Evolutionary conservation across 2,797 vertebrate genomes (phyloP).

Genomic region (Trachops cirrhosus): DNA sequence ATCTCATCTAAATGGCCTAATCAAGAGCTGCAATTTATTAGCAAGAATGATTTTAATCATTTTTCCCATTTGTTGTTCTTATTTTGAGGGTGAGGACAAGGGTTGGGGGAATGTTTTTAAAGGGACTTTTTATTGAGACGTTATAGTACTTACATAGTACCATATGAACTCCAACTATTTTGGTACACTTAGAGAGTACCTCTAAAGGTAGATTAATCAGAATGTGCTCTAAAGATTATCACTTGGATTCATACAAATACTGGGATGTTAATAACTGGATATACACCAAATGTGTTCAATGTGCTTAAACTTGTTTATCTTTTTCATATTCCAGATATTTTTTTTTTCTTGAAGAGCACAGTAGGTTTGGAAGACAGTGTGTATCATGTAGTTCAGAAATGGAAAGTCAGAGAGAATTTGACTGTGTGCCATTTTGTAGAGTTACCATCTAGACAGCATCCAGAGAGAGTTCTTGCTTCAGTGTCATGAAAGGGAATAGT

Average conservation of each 20-base stretch:
- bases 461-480: background rate
- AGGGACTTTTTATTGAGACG: slow-evolving; percentile 78
- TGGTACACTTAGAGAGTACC: slow-evolving; percentile 76
- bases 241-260: slow-evolving; percentile 71
- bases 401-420: slow-evolving; percentile 28
- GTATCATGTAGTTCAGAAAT: slow-evolving; percentile 56
- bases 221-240: slow-evolving; percentile 81
- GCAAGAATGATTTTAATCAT: slow-evolving; percentile 76
- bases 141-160: slow-evolving; percentile 79
- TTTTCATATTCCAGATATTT: slow-evolving; percentile 74
- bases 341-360: slow-evolving; percentile 67
- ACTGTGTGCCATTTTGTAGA: slow-evolving; percentile 24
- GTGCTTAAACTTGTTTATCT: slow-evolving; percentile 71
- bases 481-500: slow-evolving; percentile 28
- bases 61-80: slow-evolving; percentile 57
- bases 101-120: slow-evolving; percentile 62
- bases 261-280: slow-evolving; percentile 72
- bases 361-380: slow-evolving; percentile 65
- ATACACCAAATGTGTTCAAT: slow-evolving; percentile 67
- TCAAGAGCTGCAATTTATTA: slow-evolving; percentile 75
- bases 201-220: slow-evolving; percentile 81
- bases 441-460: background rate
- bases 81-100: slow-evolving; percentile 59
- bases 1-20: slow-evolving; percentile 91
- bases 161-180: slow-evolving; percentile 72